Base-by-base conservation (phyloP, 2,113 vertebrate species). In the Pelvicachromis taeniatus region DNA sequence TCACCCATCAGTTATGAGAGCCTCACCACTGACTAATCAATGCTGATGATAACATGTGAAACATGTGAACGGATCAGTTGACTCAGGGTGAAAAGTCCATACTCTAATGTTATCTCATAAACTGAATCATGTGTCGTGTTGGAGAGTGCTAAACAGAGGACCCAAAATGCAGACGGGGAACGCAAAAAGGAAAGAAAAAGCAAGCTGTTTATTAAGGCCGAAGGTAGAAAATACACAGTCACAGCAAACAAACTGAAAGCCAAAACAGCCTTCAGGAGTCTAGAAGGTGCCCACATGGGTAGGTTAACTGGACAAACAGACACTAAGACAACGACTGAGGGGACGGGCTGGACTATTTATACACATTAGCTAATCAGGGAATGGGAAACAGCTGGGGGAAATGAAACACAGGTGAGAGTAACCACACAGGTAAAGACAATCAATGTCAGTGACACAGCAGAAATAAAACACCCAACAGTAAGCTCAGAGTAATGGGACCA, bases 271-370 rank as follows among this genome's bases (percentile, higher is more conserved):
- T 42, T 42, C 38, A 16, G n/a, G 12, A 68, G n/a, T 42, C n/a
- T 4, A 23, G 14, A 6, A 42, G 38, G 2, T 42, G 63, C 38
- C 38, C 63, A 42, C 38, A 68, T 9, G 11, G 7, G n/a, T 0
- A 42, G 35, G 2, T 42, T 42, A 42, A 65, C 19, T 40, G 21
- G 35, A 65, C 35, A 40, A 38, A 42, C 38, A 42, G 35, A 68
- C 35, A 16, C 63, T 16, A 42, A 68, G 38, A 23, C 63, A 68
- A 14, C 1, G 2, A 1, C n/a, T 68, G n/a, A 6, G 63, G n/a
- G 21, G 38, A 26, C 42, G 13, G 38, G 3, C 38, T 42, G 38
- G 3, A 68, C 38, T 0, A 0, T 42, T 68, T 7, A 48, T 29
- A 19, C 40, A 73, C 40, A 48, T 48, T 17, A 29, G 40, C 5